Evolutionary conservation across 2,888 invertebrate genomes (phyloP).

Genomic region (Caradrina clavipalpis): DNA sequence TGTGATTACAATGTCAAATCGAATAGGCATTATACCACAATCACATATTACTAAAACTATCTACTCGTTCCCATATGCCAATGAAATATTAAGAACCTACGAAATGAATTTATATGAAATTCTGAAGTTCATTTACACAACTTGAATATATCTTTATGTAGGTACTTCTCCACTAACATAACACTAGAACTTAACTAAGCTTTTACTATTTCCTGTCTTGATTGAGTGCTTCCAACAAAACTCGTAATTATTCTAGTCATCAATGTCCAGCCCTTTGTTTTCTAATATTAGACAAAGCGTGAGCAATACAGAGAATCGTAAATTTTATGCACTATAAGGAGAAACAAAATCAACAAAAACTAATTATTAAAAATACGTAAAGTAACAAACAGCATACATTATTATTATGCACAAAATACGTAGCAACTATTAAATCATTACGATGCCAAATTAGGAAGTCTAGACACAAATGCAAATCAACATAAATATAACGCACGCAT

Average conservation of each 20-base stretch:
- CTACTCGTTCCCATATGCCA: too few species aligned
- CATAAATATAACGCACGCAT: slow-evolving; percentile 50
- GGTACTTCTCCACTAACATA: slow-evolving; percentile 2
- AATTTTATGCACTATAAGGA: slow-evolving; percentile 1
- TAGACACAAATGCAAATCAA: slow-evolving; percentile 38
- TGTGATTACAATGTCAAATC: not conserved
- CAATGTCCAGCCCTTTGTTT: slow-evolving; percentile 44
- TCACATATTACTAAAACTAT: not conserved
- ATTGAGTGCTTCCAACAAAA: slow-evolving; percentile 39
- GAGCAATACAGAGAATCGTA: slow-evolving; percentile 17
- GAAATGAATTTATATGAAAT: not conserved
- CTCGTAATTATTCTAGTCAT: slow-evolving; percentile 43
- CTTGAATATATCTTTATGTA: slow-evolving; percentile 10
- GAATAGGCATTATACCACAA: not conserved
- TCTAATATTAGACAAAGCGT: slow-evolving; percentile 37
- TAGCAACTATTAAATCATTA: slow-evolving; percentile 24
- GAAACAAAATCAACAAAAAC: not conserved
- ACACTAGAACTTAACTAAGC: slow-evolving; percentile 26
- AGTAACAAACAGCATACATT: not conserved
- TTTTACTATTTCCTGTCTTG: slow-evolving; percentile 38
- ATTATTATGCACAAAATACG: not conserved
- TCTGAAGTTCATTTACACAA: not conserved
- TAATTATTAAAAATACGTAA: not conserved
- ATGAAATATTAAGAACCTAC: too few species aligned
- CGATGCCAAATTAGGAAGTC: slow-evolving; percentile 26